Conservation (phyloP, 2,888 invertebrate species). For the Drosophila dives region DNA sequence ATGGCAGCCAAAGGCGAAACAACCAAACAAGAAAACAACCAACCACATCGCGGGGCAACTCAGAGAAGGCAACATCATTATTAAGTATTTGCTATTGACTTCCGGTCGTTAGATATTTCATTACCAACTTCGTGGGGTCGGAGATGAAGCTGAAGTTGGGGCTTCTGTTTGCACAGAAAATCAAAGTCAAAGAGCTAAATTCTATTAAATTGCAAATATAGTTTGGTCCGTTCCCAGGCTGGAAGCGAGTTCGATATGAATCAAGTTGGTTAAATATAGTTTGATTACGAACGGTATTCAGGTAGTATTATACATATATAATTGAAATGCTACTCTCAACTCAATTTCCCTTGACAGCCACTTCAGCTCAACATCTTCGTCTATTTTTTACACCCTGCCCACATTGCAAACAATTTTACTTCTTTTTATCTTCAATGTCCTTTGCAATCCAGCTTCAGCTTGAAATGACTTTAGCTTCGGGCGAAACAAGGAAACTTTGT, state of each 20-base stretch:
- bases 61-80: slow-evolving; percentile 71
- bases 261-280: slow-evolving; percentile 30
- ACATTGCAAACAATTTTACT: slow-evolving; percentile 8
- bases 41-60: slow-evolving; percentile 56
- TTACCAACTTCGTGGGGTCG: slow-evolving; percentile 68
- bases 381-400: not conserved
- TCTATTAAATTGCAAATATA: slow-evolving; percentile 62
- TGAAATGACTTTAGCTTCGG: slow-evolving; percentile 46
- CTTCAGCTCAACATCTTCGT: not conserved
- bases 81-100: slow-evolving; percentile 82
- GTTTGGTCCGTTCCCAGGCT: slow-evolving; percentile 15
- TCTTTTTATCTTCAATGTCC: slow-evolving; percentile 50
- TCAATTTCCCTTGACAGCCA: slow-evolving; percentile 6
- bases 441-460: slow-evolving; percentile 59
- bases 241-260: slow-evolving; percentile 21
- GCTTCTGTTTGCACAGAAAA: slow-evolving; percentile 23
- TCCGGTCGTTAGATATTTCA: slow-evolving; percentile 82
- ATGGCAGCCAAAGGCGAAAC: slow-evolving; percentile 60
- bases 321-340: slow-evolving; percentile 3
- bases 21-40: slow-evolving; percentile 43
- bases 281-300: slow-evolving; percentile 37
- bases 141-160: slow-evolving; percentile 28
- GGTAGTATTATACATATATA: slow-evolving; percentile 7
- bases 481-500: slow-evolving; percentile 56
- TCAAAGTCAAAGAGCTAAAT: slow-evolving; percentile 48